phyloP scores from a whole-genome alignment of 2,113 vertebrate species.

The Pelvicachromis taeniatus region DNA sequence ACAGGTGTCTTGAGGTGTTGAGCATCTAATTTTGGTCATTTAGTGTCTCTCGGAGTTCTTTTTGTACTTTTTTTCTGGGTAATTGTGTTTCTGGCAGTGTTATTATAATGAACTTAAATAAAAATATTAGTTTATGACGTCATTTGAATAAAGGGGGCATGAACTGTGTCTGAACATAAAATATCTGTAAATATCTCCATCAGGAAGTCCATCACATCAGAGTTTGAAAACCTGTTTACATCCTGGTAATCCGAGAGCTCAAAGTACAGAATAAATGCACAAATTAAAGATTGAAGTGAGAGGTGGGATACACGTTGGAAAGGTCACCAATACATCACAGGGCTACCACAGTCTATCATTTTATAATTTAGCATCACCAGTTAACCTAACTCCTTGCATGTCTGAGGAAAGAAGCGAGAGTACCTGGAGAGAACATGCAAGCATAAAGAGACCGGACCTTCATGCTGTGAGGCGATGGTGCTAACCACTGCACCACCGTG shows the following conservation, averaged over 20 bases:
- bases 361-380: background rate
- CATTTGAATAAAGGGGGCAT: background rate
- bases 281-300: background rate
- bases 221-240: background rate
- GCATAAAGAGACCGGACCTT: background rate
- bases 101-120: background rate
- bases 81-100: background rate
- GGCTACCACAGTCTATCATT: background rate
- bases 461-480: background rate
- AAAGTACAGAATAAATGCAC: background rate
- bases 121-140: background rate
- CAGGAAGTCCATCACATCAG: background rate
- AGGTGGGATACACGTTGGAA: background rate
- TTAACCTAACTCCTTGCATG: background rate
- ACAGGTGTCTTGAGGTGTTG: background rate
- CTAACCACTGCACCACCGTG: background rate
- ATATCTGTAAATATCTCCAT: background rate
- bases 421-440: background rate
- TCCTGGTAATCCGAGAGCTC: background rate
- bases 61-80: background rate
- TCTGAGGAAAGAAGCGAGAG: background rate
- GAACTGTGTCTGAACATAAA: background rate
- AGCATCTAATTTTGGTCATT: background rate
- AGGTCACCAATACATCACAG: background rate
- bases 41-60: background rate